A percentile compares a stretch with the other conserved stretches of the same genome.
Conservation (phyloP, 2,888 invertebrate genomes). For the Ferdinandea cuprea region DNA sequence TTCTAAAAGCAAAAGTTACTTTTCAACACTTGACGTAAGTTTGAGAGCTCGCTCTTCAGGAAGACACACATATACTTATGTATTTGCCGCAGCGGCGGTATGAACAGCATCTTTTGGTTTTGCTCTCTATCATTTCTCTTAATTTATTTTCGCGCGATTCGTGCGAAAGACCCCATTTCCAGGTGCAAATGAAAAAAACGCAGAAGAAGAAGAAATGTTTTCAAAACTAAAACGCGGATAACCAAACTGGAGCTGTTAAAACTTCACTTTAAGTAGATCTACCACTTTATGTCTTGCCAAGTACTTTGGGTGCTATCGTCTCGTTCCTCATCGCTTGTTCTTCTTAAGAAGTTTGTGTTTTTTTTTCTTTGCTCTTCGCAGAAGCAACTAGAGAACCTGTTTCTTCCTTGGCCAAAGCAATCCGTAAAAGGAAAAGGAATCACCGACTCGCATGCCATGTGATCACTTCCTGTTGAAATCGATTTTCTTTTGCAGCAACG, state of each 20-base stretch:
- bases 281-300: conserved; percentile 40
- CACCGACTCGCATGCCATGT: conserved; percentile 51
- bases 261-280: conserved; percentile 56
- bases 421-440: conserved; percentile 32
- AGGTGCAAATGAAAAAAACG: conserved; percentile 56
- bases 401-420: conserved; percentile 23
- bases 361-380: conserved; percentile 5
- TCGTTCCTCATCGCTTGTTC: conserved; percentile 16
- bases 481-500: conserved; percentile 46
- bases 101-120: neutral
- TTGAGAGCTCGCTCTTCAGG: conserved; percentile 34
- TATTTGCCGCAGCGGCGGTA: no score
- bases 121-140: neutral
- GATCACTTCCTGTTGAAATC: conserved; percentile 72
- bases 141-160: conserved; percentile 38
- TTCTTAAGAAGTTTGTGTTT: conserved; percentile 19
- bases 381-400: conserved; percentile 49
- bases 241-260: conserved; percentile 19
- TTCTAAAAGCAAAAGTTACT: conserved; percentile 71
- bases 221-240: conserved; percentile 23
- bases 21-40: conserved; percentile 52
- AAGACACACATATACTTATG: conserved; percentile 5
- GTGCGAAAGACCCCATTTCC: conserved; percentile 57
- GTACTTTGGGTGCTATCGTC: conserved; percentile 48
- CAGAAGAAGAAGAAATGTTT: conserved; percentile 42